Evolutionary conservation across 2,888 invertebrate species (phyloP), one percentile per base, ranked within the genome.

Genomic region (Drosophila testacea): DNA sequence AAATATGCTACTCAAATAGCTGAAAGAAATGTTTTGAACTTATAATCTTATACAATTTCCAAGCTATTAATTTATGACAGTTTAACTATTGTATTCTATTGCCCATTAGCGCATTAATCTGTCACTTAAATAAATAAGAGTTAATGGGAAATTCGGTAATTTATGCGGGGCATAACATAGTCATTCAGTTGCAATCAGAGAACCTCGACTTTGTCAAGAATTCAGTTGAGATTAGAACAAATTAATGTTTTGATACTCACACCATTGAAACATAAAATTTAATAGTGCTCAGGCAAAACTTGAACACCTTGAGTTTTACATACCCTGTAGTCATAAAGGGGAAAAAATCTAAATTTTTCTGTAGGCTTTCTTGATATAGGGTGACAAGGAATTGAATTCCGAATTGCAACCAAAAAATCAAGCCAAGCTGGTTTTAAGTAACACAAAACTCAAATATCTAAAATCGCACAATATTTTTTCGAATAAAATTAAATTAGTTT

Each of bases 31-130:
- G 38, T 47, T 62, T 47, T 36, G 16, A 22, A 16, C 38, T 38
- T 57, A 36, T 22, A 56, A 38, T 36, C 36, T 34, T 28, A 62
- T 38, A 22, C 16, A 30, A 46, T 46, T 46, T 11, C 28, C 36
- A 38, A 9, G 30, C 54, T 62, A 11, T 46, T 46, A 10, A 46
- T 62, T 54, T 54, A 54, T 44, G 52, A 16, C 44, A 22, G 22
- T 16, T 11, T 16, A 36, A 36, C 38, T n/a, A 54, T 22, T 5
- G 34, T 46, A 28, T 46, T 62, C 42, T 54, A 46, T 62, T 46
- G 36, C 36, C 61, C 22, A 38, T 44, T 41, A 62, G 34, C 16
- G 36, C 30, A 44, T 38, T 54, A 54, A 62, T 54, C 61, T 36
- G 16, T 38, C 61, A 52, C 42, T 36, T 44, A 52, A 52, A 16